Evolutionary conservation across 2,113 vertebrate genomes (phyloP), one percentile per base, ranked within the genome.

Genomic region (Peromyscus californicus): DNA sequence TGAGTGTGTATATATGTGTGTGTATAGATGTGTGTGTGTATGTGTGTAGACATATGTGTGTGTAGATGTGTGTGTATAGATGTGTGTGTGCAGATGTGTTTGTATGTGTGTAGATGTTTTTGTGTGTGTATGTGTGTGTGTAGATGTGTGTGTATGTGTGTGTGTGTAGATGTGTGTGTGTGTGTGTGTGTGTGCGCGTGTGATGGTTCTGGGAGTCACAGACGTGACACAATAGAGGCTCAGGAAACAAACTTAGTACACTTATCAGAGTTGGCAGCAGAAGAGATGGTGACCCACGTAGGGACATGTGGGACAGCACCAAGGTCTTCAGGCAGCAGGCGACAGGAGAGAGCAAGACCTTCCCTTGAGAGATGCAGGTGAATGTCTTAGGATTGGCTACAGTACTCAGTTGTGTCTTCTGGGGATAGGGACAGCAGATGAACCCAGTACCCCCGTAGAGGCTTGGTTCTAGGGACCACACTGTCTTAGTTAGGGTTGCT

Each of bases 261-360:
- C 45, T 67, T 48, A 87, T 31, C 42, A n/a, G 61, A 51, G 45
- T 51, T 59, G 69, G 67, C 12, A 26, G 39, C 22, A 5, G 16
- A 69, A 83, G 57, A 45, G 65, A 7, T 1, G 0, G 19, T 10
- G 7, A 0, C 7, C 7, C 15, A 15, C 1, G 0, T 31, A 16
- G 36, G 29, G 7, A 12, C n/a, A 13, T 5, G 0, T 10, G 54
- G 42, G 15, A 29, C 31, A 22, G 12, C 31, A 24, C 9, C 2
- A 45, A 17, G 17, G 33, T 24, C 45, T 13, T 57, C 79, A 61
- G 11, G 79, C 63, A 70, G 39, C 42, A 39, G 29, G 22, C 13
- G 39, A 61, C 26, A 24, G 67, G 80, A 48, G 5, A 15, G 26
- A 7, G 1, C 10, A 3, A 9, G 6, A 15, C 2, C 10, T 36